These are phyloP conservation scores for Prionailurus viverrinus DNA, from an alignment of 2,113 vertebrate genomes.

Conservation along the genomic window DNA sequence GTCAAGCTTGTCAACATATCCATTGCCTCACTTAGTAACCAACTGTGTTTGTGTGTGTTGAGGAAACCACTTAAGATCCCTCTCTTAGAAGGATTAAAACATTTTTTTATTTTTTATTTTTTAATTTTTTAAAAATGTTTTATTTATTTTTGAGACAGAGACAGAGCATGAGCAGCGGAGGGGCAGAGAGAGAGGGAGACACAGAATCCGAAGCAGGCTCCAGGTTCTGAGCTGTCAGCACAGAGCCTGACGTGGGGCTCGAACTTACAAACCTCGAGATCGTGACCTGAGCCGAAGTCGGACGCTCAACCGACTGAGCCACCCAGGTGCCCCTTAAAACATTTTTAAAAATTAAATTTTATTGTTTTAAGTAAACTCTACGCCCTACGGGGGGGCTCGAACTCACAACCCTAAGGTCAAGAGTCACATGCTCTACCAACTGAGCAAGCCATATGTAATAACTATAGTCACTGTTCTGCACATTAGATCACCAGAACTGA, in stretches of 20 bases:
- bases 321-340: not conserved
- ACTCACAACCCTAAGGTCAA: not conserved
- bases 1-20: not conserved
- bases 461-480: not conserved
- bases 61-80: not conserved
- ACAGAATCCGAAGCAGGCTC: no score
- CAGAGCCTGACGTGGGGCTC: no score
- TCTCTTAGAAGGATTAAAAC: not conserved
- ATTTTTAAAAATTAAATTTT: not conserved
- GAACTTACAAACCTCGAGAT: no score
- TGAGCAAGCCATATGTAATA: not conserved
- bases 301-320: no score
- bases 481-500: not conserved
- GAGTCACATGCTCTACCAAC: not conserved
- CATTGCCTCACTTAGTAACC: not conserved
- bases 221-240: no score
- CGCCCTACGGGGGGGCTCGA: not conserved
- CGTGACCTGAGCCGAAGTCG: no score
- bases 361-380: not conserved
- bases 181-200: no score
- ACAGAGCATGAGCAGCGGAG: no score
- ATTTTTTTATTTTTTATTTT: not conserved
- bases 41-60: not conserved
- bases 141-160: no score
- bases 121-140: no score